Conservation (phyloP, 2,113 vertebrate genomes). For the Erythrocercus mccallii region DNA sequence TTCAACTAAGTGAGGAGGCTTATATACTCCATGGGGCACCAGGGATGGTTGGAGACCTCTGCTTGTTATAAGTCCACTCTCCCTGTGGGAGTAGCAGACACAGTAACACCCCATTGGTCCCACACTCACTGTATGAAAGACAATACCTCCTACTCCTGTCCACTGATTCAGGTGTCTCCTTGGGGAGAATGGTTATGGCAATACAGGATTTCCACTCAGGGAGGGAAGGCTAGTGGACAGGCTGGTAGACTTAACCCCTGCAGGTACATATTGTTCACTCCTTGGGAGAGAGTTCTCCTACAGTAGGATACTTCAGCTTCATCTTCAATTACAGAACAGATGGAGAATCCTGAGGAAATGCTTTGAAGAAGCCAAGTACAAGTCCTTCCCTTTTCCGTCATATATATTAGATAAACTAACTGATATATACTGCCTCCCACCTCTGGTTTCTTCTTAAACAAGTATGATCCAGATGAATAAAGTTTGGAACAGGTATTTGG, state of each 20-base stretch:
- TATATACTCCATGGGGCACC: background rate
- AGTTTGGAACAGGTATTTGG: background rate
- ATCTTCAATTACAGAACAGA: constrained; percentile 43
- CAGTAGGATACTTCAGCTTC: background rate
- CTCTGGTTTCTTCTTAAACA: background rate
- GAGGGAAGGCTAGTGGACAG: background rate
- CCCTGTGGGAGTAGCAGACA: background rate
- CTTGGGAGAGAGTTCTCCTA: constrained; percentile 23
- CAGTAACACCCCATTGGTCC: background rate
- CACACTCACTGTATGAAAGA: background rate
- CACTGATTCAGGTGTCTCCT: background rate
- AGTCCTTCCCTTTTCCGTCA: background rate
- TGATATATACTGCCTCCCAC: background rate
- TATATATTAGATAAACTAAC: background rate
- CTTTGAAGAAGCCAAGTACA: background rate
- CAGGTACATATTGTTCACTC: background rate
- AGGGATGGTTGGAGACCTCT: background rate
- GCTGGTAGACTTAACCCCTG: background rate
- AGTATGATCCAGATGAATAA: background rate
- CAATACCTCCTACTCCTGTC: background rate
- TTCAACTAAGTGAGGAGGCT: background rate
- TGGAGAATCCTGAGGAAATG: background rate
- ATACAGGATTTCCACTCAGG: background rate
- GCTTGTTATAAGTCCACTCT: background rate
- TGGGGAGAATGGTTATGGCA: background rate